Evolutionary conservation across 1,140 invertebrate species (phyloP).

Genomic region (Asobara japonica): DNA sequence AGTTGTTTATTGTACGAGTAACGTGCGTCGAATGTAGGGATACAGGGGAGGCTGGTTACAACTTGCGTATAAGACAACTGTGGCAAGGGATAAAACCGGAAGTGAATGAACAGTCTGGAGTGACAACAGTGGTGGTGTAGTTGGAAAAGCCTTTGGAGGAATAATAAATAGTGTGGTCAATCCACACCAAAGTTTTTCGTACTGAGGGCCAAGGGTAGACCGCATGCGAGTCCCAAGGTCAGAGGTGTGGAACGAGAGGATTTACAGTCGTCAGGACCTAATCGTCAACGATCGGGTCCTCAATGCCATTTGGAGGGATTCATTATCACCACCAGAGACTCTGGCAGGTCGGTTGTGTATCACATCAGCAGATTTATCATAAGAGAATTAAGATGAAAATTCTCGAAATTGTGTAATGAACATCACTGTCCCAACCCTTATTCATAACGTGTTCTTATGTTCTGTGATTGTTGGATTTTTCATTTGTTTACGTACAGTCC

Average conservation of each 20-base stretch:
- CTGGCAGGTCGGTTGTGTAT: conserved; percentile 52
- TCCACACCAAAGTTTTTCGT: neutral
- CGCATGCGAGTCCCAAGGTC: conserved; percentile 59
- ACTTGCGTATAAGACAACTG: too few relatives aligned
- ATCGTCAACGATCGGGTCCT: conserved; percentile 25
- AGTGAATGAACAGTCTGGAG: neutral
- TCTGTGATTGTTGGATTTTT: neutral
- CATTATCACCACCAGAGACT: conserved; percentile 45
- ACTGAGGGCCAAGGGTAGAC: conserved; percentile 24
- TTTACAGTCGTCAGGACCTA: conserved; percentile 46
- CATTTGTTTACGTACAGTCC: too few relatives aligned
- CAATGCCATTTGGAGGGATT: conserved; percentile 30
- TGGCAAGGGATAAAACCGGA: neutral
- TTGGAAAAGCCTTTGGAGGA: neutral
- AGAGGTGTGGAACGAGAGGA: conserved; percentile 48
- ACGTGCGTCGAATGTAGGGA: too few relatives aligned
- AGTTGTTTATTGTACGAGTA: neutral
- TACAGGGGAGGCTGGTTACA: too few relatives aligned
- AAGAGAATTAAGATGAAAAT: conserved; percentile 14
- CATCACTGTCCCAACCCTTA: neutral
- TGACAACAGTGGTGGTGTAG: neutral
- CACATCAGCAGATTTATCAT: conserved; percentile 17
- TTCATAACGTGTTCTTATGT: neutral
- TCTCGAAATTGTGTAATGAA: neutral
- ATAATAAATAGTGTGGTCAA: neutral